phyloP scores from a whole-genome alignment of 2,888 invertebrate genomes.

The Endomychus coccineus region DNA sequence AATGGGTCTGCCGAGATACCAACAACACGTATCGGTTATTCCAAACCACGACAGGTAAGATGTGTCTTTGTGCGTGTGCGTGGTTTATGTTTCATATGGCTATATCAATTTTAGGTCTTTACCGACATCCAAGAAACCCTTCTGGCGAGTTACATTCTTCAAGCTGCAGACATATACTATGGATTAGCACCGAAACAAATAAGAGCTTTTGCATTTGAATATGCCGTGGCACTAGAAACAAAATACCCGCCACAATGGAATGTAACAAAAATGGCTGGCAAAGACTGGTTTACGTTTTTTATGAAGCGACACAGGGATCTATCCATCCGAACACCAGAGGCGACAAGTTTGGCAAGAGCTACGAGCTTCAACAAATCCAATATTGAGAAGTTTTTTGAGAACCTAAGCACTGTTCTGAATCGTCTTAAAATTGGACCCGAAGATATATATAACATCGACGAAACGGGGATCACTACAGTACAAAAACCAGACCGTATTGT shows the following conservation, averaged over 20 bases:
- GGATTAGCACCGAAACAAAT: slow-evolving; percentile 8
- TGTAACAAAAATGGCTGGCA: slow-evolving; percentile 3
- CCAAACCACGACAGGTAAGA: no score
- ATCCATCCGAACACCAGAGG: slow-evolving; percentile 20
- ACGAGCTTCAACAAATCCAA: slow-evolving; percentile 25
- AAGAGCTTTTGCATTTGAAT: slow-evolving; percentile 8
- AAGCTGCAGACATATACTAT: slow-evolving; percentile 7
- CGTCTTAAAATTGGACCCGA: slow-evolving; percentile 25
- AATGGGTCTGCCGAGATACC: no score
- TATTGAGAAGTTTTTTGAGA: slow-evolving; percentile 24
- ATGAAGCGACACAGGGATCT: slow-evolving; percentile 23
- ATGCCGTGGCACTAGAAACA: slow-evolving; percentile 2
- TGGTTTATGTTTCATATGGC: no score
- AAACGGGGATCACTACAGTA: slow-evolving; percentile 39
- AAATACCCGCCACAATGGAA: slow-evolving; percentile 1
- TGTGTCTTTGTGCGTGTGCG: no score
- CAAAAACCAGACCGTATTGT: slow-evolving; percentile 34
- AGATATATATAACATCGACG: slow-evolving; percentile 38
- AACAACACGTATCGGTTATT: no score
- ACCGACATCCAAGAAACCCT: slow-evolving; percentile 15
- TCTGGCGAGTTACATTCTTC: slow-evolving; percentile 6
- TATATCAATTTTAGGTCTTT: no score
- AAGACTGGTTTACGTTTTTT: slow-evolving; percentile 14
- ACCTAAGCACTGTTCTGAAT: slow-evolving; percentile 24
- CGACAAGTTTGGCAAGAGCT: slow-evolving; percentile 24